Conservation (phyloP, 2,797 vertebrate species). For the Meda fulgida region DNA sequence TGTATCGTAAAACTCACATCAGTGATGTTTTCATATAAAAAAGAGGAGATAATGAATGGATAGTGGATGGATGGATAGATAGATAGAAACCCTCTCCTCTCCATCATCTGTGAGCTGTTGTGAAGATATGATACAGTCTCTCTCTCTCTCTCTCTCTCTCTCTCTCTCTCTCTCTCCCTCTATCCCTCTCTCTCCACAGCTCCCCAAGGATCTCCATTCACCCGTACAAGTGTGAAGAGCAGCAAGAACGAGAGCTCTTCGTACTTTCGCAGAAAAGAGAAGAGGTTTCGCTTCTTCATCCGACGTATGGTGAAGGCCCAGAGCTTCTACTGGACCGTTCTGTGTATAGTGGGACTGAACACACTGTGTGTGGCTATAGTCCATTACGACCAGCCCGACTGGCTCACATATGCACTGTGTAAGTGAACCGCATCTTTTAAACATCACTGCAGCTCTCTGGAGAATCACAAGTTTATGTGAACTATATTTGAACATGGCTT, state of each 20-base stretch:
- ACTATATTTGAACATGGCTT: constrained; percentile 25
- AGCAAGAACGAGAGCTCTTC: constrained; percentile 91
- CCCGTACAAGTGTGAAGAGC: constrained; percentile 89
- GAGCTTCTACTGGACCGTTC: constrained; percentile 95
- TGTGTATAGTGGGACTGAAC: constrained; percentile 94
- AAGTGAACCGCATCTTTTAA: constrained; percentile 66
- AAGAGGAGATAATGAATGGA: constrained; percentile 1
- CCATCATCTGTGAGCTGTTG: constrained; percentile 17
- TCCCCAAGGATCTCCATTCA: constrained; percentile 88
- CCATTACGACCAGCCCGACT: constrained; percentile 93
- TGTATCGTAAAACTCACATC: background rate
- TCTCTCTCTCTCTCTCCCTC: constrained; percentile 20
- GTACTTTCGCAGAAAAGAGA: constrained; percentile 93
- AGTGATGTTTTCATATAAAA: constrained; percentile 4
- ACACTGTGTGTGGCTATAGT: constrained; percentile 94
- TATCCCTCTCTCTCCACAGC: constrained; percentile 63
- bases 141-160: constrained; percentile 29
- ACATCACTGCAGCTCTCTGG: background rate
- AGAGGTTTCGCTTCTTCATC: constrained; percentile 94
- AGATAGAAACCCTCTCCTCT: background rate
- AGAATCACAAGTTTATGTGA: constrained; percentile 20
- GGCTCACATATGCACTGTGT: constrained; percentile 93
- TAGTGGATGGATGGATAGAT: background rate
- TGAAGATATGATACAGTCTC: constrained; percentile 1
- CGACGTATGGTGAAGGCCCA: constrained; percentile 96